Evolutionary conservation across 1,140 invertebrate species (phyloP).

Genomic region (Acromyrmex charruanus): DNA sequence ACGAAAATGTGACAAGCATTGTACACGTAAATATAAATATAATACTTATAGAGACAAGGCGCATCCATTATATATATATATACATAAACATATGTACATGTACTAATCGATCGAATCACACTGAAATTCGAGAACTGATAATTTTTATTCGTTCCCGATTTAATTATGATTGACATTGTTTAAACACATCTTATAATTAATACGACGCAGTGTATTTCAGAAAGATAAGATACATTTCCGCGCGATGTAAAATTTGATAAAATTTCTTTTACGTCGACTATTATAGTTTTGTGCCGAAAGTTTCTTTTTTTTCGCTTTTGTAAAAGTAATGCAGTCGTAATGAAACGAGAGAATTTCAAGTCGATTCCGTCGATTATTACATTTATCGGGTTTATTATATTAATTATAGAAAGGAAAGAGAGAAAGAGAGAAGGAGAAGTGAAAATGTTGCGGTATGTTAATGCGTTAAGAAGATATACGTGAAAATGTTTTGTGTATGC

Average conservation of each 20-base stretch:
- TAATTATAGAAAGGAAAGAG: slow-evolving; percentile 20
- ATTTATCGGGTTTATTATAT: slow-evolving; percentile 38
- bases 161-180: neutral
- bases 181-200: neutral
- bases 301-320: neutral
- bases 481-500: slow-evolving; percentile 44
- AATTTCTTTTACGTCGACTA: neutral
- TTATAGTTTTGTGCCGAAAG: neutral
- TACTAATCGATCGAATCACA: slow-evolving; percentile 60
- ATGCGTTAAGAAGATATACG: slow-evolving; percentile 23
- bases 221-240: neutral
- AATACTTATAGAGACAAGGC: slow-evolving; percentile 58
- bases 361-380: slow-evolving; percentile 21
- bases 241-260: neutral
- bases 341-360: slow-evolving; percentile 1
- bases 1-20: slow-evolving; percentile 71
- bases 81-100: slow-evolving; percentile 55
- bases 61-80: slow-evolving; percentile 55
- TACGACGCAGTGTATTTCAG: neutral
- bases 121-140: slow-evolving; percentile 41
- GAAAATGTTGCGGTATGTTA: slow-evolving; percentile 30
- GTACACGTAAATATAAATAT: slow-evolving; percentile 71
- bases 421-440: neutral
- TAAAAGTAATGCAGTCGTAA: neutral
- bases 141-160: slow-evolving; percentile 41